Base-by-base conservation (phyloP, 2,113 vertebrate genomes). In the Bos taurus region DNA sequence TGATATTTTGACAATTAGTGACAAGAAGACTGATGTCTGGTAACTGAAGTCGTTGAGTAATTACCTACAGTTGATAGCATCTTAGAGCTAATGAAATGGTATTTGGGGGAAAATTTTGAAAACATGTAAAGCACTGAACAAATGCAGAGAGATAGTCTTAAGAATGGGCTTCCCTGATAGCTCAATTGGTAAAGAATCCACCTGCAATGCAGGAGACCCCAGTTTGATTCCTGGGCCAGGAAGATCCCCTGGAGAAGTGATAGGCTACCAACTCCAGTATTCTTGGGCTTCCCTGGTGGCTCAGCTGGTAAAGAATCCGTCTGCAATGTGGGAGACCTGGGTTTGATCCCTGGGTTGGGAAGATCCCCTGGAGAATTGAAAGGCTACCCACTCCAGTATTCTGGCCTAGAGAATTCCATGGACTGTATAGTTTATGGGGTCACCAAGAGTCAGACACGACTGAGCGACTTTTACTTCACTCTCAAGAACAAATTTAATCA, bases 1-100 rank as follows among this genome's bases (percentile, higher is more conserved):
- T 84, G 57, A 91, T 81, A 90, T 94, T 93, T 97, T 92, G 87
- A 90, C 87, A 97, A 74, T 64, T 77, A 88, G 50, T 96, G 59
- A 90, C 48, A 96, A 59, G 56, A 95, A 80, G 62, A 85, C 46
- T 91, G 54, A 94, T 88, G n/a, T 36, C 16, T 67, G 74, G 7
- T 83, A 54, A 30, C 86, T 87, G 23, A 88, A 78, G 82, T 94
- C 88, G 67, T 4, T 91, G 78, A 92, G 48, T 64, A 88, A 96
- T 56, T 95, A 60, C 54, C 43, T 80, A 60, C 2, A 64, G 57
- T 50, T 84, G 80, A 95, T 87, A 25, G 13, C 43, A 95, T 83
- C 81, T 81, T 46, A 97, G 50, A 80, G n/a, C 25, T 92, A 97
- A 95, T 87, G 78, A 89, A 50, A 67, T 46, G 46, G 3, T 60